These are phyloP conservation scores for Pseudolycoriella hygida DNA, from an alignment of 2,888 invertebrate genomes.

Conservation along the genomic window DNA sequence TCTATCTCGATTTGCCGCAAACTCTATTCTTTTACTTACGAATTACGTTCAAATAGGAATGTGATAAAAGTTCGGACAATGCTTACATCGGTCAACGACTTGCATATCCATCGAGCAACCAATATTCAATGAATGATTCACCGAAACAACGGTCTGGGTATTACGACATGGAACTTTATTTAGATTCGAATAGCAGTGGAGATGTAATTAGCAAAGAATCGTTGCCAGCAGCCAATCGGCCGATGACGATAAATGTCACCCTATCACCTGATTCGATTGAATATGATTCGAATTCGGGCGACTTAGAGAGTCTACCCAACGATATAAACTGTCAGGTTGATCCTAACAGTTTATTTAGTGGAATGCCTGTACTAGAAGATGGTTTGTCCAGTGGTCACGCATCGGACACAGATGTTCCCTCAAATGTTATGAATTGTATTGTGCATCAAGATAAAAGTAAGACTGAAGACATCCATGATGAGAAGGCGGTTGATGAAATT, in stretches of 20 bases:
- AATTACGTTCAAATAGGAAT: too few relatives aligned
- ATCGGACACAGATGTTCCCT: constrained; percentile 76
- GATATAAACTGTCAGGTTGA: constrained; percentile 30
- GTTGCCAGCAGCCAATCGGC: constrained; percentile 19
- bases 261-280: constrained; percentile 87
- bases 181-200: constrained; percentile 28
- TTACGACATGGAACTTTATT: constrained; percentile 26
- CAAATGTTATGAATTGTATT: constrained; percentile 5
- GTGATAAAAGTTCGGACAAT: constrained; percentile 21
- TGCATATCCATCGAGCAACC: constrained; percentile 27
- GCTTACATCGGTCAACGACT: constrained; percentile 28
- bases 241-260: constrained; percentile 63
- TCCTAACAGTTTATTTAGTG: constrained; percentile 47
- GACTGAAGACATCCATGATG: background rate
- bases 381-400: constrained; percentile 87
- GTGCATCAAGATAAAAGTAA: background rate
- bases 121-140: constrained; percentile 16
- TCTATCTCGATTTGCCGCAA: too few relatives aligned
- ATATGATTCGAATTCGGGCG: constrained; percentile 76
- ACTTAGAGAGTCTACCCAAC: constrained; percentile 50
- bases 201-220: constrained; percentile 26
- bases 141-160: background rate
- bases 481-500: background rate
- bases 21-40: too few relatives aligned
- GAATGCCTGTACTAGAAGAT: constrained; percentile 86